These are phyloP conservation scores for Craniophora ligustri DNA, from an alignment of 2,888 invertebrate species.

Conservation along the genomic window DNA sequence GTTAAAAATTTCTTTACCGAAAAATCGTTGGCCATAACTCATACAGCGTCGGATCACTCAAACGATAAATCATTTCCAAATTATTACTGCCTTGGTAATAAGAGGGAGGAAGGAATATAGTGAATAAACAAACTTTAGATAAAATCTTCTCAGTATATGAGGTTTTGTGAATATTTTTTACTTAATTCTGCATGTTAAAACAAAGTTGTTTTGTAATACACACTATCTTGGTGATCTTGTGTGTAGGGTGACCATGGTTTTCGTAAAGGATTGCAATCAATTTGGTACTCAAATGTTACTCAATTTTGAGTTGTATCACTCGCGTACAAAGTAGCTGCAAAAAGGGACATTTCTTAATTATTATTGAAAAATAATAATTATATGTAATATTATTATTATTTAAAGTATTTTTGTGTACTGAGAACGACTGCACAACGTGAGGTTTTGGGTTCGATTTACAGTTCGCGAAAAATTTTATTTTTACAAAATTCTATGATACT, in stretches of 20 bases:
- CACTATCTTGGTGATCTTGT: conserved; percentile 53
- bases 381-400: no score
- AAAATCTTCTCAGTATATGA: conserved; percentile 31
- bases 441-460: no score
- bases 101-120: conserved; percentile 11
- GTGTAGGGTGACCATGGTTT: conserved; percentile 25
- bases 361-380: no score
- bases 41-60: conserved; percentile 15
- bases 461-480: no score
- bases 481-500: no score
- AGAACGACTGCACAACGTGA: no score
- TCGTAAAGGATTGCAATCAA: neutral
- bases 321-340: no score
- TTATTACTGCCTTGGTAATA: conserved; percentile 15
- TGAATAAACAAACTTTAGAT: conserved; percentile 43
- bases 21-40: conserved; percentile 5
- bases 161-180: conserved; percentile 36
- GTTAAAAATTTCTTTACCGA: neutral
- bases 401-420: no score
- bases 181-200: conserved; percentile 43
- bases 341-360: no score
- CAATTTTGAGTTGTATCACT: no score
- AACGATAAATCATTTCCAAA: conserved; percentile 39
- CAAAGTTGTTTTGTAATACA: conserved; percentile 36
- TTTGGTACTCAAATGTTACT: no score